Base-by-base conservation (phyloP, 2,113 vertebrate genomes). In the Rhynchomys soricoides region DNA sequence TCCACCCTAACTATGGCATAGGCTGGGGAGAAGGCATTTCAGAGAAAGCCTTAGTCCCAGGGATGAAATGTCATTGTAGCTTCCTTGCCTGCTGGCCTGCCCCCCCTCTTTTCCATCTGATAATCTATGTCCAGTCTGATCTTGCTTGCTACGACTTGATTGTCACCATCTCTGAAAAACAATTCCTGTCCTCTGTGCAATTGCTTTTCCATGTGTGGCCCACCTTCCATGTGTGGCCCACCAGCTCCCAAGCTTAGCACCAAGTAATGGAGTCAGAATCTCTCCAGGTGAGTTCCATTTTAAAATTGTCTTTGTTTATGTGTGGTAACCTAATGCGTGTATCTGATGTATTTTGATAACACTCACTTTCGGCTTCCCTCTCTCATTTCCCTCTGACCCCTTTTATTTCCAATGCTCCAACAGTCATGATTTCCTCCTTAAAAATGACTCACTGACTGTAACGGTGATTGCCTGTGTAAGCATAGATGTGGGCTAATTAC, bases 51-150 rank as follows among this genome's bases (percentile, higher is more conserved):
- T 31, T 15, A 0, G 17, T 59, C 52, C 0, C 43, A 43, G 5
- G 40, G 26, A 86, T 17, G n/a, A 16, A 11, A 22, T 0, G 7
- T 31, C 6, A 1, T 17, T 43, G 3, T 4, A 10, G 2, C n/a
- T 24, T 40, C 68, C 26, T 73, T 16, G 16, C 7, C 34, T 12
- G 8, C 12, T 64, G 66, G 21, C 9, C 3, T 43, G 52, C 64
- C 22, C 22, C 37, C 57, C 81, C 12, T 29, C 13, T n/a, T 73
- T 15, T 73, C 50, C 17, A 89, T 68, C 59, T 31, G 19, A 66
- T 29, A 26, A 21, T 70, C 5, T 43, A 9, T 2, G 2, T 45
- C 29, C 1, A 34, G 21, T 2, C 55, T 24, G 52, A 37, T 37
- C 31, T 50, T 57, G n/a, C 26, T 77, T 26, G 68, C 31, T 31